These are phyloP conservation scores for Tribolium castaneum DNA, from an alignment of 1,140 invertebrate species.

Conservation along the genomic window DNA sequence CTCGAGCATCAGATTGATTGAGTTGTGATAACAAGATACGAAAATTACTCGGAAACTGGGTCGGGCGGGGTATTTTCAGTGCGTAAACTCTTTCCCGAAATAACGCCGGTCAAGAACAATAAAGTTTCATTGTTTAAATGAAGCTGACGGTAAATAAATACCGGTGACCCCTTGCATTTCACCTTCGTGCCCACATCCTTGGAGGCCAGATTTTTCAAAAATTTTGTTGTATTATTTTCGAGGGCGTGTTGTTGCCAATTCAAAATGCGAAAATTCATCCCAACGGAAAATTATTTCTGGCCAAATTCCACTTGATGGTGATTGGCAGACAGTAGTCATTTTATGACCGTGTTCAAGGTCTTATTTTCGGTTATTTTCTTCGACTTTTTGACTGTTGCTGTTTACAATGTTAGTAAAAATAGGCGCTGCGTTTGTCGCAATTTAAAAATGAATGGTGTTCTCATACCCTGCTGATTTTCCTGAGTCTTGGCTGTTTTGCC, in stretches of 20 bases:
- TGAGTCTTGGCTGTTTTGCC: slow-evolving; percentile 51
- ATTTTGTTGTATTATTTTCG: background rate
- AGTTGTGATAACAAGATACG: background rate
- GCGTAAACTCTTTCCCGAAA: background rate
- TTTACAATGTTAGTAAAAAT: background rate
- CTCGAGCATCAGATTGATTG: background rate
- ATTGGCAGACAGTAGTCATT: background rate
- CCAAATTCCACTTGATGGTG: background rate
- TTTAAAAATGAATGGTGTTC: background rate
- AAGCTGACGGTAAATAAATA: background rate
- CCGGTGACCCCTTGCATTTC: background rate
- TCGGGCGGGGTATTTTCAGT: background rate
- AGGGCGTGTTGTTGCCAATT: too few relatives aligned
- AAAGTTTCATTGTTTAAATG: background rate
- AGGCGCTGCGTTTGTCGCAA: background rate
- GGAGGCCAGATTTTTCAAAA: background rate
- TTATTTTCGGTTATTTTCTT: background rate
- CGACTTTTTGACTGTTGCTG: background rate
- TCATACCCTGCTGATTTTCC: slow-evolving; percentile 56
- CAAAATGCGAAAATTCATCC: background rate
- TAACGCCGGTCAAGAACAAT: background rate
- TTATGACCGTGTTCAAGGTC: background rate
- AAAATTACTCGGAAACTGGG: background rate
- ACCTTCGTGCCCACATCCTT: background rate
- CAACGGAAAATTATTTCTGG: background rate